A percentile compares a stretch with the other conserved stretches of the same genome.
Evolutionary conservation across 2,113 vertebrate species (phyloP).

Genomic region (Peromyscus maniculatus): DNA sequence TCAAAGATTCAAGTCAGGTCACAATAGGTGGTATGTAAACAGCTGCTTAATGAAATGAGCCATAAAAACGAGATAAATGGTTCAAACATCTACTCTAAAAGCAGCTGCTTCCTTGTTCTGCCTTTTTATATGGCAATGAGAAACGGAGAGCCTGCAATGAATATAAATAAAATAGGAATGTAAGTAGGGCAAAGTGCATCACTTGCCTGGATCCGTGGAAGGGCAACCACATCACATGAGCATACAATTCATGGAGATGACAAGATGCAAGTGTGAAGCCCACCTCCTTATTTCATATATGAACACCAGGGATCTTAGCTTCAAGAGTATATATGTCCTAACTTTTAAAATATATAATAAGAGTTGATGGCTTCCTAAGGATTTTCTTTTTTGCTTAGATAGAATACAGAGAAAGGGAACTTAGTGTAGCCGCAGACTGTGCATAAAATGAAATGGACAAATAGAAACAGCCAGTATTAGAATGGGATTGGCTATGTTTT

Average conservation of each 20-base stretch:
- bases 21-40: conserved; percentile 50
- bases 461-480: neutral
- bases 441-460: neutral
- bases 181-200: neutral
- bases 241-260: neutral
- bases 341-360: neutral
- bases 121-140: neutral
- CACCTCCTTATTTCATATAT: neutral
- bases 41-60: conserved; percentile 71
- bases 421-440: neutral
- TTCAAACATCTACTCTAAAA: conserved; percentile 10
- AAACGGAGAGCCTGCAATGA: neutral
- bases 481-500: neutral
- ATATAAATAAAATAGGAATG: conserved; percentile 5
- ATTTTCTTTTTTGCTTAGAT: neutral
- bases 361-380: neutral
- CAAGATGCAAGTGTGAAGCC: neutral
- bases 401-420: conserved; percentile 2
- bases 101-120: neutral
- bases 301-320: neutral
- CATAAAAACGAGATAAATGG: conserved; percentile 27
- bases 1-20: conserved; percentile 53
- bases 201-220: neutral
- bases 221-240: neutral
- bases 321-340: neutral